These are phyloP conservation scores for Neuroscelio doddi DNA, from an alignment of 2,888 invertebrate genomes.

Conservation along the genomic window DNA sequence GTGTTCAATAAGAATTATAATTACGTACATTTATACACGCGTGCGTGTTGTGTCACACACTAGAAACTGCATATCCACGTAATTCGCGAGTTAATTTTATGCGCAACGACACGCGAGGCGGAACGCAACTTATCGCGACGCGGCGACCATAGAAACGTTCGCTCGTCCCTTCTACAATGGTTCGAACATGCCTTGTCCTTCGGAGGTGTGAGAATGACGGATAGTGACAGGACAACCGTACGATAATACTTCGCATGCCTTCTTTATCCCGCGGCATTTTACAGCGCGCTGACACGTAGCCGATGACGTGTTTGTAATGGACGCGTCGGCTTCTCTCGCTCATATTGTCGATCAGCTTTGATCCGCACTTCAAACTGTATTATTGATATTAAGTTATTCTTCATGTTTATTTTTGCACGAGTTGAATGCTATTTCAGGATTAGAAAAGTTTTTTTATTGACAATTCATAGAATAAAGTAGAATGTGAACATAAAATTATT, in stretches of 20 bases:
- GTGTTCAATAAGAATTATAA: too few relatives aligned
- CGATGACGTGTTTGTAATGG: constrained; percentile 43
- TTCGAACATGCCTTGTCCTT: constrained; percentile 49
- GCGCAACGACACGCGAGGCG: constrained; percentile 44
- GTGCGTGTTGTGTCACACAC: too few relatives aligned
- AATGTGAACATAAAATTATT: too few relatives aligned
- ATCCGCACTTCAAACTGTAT: constrained; percentile 30
- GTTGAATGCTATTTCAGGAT: not conserved
- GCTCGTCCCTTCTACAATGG: constrained; percentile 40
- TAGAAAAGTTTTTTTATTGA: not conserved
- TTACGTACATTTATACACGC: too few relatives aligned
- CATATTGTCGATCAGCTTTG: constrained; percentile 38
- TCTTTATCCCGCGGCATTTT: constrained; percentile 45
- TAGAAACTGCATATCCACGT: constrained; percentile 16
- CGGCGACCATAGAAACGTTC: constrained; percentile 33
- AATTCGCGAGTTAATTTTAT: constrained; percentile 47
- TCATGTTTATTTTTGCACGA: constrained; percentile 13
- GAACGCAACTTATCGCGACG: constrained; percentile 38
- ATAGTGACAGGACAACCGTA: constrained; percentile 50
- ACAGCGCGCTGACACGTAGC: constrained; percentile 45
- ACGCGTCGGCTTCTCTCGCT: constrained; percentile 24
- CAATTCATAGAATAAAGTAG: too few relatives aligned
- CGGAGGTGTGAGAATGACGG: constrained; percentile 62
- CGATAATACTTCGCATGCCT: constrained; percentile 46
- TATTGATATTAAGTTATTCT: constrained; percentile 27